Percentiles rank a stretch among this genome's conserved stretches.
Conservation (phyloP, 2,113 vertebrate species). For the Caloenas nicobarica region DNA sequence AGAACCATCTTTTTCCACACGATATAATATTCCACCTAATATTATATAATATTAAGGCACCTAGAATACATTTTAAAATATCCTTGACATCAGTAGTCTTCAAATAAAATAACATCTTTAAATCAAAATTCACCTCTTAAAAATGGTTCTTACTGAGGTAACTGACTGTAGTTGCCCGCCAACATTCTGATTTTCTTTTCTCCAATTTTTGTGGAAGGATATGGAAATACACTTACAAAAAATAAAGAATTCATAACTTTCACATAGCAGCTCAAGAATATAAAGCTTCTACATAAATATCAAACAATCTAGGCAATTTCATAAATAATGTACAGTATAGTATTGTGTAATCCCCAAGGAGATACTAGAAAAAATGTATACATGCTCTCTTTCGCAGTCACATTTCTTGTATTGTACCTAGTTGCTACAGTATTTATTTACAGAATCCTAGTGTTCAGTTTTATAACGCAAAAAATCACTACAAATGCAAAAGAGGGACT, state of each 20-base stretch:
- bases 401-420: not conserved
- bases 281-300: not conserved
- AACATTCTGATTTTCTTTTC: not conserved
- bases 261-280: not conserved
- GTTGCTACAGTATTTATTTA: not conserved
- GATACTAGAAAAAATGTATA: not conserved
- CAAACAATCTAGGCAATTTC: not conserved
- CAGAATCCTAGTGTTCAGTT: not conserved
- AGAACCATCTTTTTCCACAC: not conserved
- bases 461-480: not conserved
- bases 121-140: not conserved
- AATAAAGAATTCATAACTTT: not conserved
- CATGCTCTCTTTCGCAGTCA: not conserved
- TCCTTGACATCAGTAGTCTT: not conserved
- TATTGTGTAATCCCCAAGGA: not conserved
- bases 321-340: not conserved
- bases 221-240: not conserved
- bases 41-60: not conserved
- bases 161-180: not conserved
- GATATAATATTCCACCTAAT: not conserved
- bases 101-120: not conserved
- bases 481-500: not conserved
- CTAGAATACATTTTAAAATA: not conserved
- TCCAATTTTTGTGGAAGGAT: not conserved
- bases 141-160: not conserved